Evolutionary conservation across 2,797 vertebrate genomes (phyloP), one percentile per base, ranked within the genome.

Genomic region (Microchirus variegatus): DNA sequence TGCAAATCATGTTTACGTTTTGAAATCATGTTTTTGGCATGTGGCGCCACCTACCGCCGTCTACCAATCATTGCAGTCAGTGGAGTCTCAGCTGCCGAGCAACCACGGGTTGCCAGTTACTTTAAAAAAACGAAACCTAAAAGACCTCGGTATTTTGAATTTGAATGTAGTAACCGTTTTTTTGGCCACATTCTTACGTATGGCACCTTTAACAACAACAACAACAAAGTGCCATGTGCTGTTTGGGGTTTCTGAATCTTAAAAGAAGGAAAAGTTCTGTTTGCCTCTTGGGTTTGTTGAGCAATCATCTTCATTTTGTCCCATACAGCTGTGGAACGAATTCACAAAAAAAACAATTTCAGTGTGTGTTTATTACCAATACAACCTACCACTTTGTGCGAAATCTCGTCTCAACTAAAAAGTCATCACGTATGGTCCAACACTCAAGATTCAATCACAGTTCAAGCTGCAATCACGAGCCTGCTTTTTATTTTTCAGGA

Each of bases 371-470:
- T 54, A 56, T 43, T 36, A 26, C 36, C 31, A 42, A 57, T 19
- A 35, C 17, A 63, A 62, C 61, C 45, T 10, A 36, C 5, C 55
- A 53, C 43, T 65, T 37, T 13, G 12, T 56, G 2, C 37, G 51
- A 56, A 19, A 16, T 35, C 26, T 38, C n/a, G n/a, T n/a, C n/a
- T n/a, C n/a, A n/a, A n/a, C n/a, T n/a, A 22, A 19, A 26, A 47
- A 18, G 58, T 26, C 5, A 57, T 44, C 31, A 12, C 12, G 56
- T 36, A 40, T 4, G 10, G 36, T n/a, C 22, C 50, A 43, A 10
- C 26, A 47, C 8, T 66, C 42, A 43, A 73, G 26, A 63, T 74
- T 63, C 40, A 66, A 42, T 72, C 45, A 51, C 38, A 61, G 42
- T 54, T 59, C 22, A 19, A 62, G 55, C 16, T 1, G 3, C 61